These are phyloP conservation scores for Paraescarpia echinospica DNA, from an alignment of 1,140 invertebrate genomes.

Conservation along the genomic window DNA sequence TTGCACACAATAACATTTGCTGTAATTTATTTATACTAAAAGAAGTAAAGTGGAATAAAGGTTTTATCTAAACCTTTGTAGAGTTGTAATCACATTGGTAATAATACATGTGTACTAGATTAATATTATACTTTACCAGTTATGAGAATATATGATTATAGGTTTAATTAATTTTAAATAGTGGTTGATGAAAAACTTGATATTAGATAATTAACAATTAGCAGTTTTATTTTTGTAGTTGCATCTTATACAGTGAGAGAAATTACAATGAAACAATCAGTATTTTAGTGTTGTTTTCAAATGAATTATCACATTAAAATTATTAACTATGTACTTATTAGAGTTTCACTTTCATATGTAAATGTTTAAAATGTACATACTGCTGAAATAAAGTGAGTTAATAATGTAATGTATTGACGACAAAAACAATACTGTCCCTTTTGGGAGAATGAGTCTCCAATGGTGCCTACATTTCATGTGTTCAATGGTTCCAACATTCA, in stretches of 20 bases:
- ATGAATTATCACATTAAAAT: background rate
- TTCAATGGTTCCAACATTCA: background rate
- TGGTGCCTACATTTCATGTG: background rate
- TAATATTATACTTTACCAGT: background rate
- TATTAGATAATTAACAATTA: background rate
- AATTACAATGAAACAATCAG: background rate
- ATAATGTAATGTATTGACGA: background rate
- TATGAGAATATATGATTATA: background rate
- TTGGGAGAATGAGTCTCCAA: background rate
- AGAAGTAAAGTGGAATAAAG: background rate
- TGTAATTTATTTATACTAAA: background rate
- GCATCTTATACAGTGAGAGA: background rate
- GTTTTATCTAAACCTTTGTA: slow-evolving; percentile 11
- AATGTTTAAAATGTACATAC: background rate
- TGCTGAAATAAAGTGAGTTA: background rate
- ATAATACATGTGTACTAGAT: background rate
- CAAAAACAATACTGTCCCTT: background rate
- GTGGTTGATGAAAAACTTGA: background rate
- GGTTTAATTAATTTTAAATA: background rate
- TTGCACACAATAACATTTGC: background rate
- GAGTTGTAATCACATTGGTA: background rate
- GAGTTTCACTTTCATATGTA: too few relatives aligned
- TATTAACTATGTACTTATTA: too few relatives aligned
- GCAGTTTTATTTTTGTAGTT: background rate
- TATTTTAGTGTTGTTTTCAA: background rate